Base-by-base conservation (phyloP, 2,797 vertebrate genomes). In the Huso huso region DNA sequence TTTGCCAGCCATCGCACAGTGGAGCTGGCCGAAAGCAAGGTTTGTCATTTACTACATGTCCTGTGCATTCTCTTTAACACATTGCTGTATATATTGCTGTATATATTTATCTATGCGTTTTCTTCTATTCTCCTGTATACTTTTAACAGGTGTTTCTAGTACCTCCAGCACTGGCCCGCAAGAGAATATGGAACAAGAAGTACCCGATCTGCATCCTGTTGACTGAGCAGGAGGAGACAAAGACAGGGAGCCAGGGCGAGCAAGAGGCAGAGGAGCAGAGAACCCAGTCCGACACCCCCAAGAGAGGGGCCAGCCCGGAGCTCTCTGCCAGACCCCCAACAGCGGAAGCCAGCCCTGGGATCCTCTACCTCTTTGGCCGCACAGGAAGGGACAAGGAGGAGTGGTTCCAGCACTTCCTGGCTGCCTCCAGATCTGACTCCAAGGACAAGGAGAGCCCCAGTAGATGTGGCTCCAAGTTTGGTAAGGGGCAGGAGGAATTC, bases 311-410 rank as follows among this genome's bases (percentile, higher is more conserved):
- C 61, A 4, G 0, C 0, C 8, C 1, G 0, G 23, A 6, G 2
- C 58, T 55, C 0, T 60, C 73, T 66, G 71, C 72, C 64, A 68
- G 18, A 23, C 51, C 4, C 7, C 63, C 6, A 0, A 74, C 48
- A 1, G 74, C 82, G 7, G 70, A 51, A 1, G 75, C 75, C 1
- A 23, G 76, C 66, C 74, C 67, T 53, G 72, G 68, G 62, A 80
- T 75, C 2, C 87, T 96, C 15, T 94, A 88, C 80, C 89, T 96
- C 49, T 96, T 95, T 0, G 92, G 91, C 59, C 77, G 93, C 66
- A 95, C 93, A 0, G 94, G 93, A 10, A 82, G 94, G 67, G 92
- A 94, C 70, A 96, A 96, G 77, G 93, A 95, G 66, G 93, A 94
- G 79, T 96, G 94, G 94, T 95, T 90, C 72, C 89, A 86, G 70